Evolutionary conservation across 2,113 vertebrate species (phyloP).

Genomic region (Ornithorhynchus anatinus): DNA sequence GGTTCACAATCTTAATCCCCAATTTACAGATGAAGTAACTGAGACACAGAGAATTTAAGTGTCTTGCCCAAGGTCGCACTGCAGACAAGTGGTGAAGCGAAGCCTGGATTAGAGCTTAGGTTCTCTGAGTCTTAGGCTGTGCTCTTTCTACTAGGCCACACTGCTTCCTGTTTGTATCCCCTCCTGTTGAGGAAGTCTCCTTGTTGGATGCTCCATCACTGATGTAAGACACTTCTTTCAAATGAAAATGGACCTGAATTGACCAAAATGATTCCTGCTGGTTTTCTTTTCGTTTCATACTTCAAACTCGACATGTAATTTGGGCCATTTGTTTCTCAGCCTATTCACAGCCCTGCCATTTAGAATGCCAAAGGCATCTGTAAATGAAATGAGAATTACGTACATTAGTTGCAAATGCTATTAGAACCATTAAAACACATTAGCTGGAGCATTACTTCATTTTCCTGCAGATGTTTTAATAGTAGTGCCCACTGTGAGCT

Average conservation of each 20-base stretch:
- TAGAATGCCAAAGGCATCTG: slow-evolving; percentile 21
- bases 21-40: too few species aligned
- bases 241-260: not conserved
- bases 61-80: too few species aligned
- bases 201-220: not conserved
- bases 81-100: too few species aligned
- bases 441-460: slow-evolving; percentile 16
- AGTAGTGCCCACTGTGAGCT: not conserved
- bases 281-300: not conserved
- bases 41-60: too few species aligned
- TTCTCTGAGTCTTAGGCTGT: not conserved
- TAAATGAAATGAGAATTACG: slow-evolving; percentile 35
- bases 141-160: too few species aligned
- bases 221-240: not conserved
- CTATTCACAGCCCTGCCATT: slow-evolving; percentile 1
- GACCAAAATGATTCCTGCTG: not conserved
- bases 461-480: slow-evolving; percentile 22
- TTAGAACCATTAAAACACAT: slow-evolving; percentile 39
- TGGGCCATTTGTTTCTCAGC: not conserved
- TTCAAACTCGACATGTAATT: not conserved
- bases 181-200: too few species aligned
- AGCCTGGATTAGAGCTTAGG: too few species aligned
- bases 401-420: slow-evolving; percentile 1
- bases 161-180: too few species aligned
- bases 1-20: too few species aligned